Percentiles rank a stretch among this genome's conserved stretches.
Evolutionary conservation across 2,113 vertebrate species (phyloP).

Genomic region (Cryptotis parvus): DNA sequence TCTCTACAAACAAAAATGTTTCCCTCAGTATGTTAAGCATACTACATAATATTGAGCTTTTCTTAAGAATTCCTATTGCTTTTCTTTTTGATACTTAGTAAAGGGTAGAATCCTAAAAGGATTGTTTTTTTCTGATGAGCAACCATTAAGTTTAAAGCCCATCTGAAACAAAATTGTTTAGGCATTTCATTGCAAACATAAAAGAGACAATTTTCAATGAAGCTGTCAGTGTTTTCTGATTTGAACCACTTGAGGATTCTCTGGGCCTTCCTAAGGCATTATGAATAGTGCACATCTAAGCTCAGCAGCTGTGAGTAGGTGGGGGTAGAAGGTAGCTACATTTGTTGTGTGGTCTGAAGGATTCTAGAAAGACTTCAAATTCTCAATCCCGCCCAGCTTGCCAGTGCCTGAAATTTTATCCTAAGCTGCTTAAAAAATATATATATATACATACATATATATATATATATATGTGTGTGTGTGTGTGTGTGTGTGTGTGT

Average conservation of each 20-base stretch:
- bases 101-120: not conserved
- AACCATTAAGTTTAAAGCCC: not conserved
- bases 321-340: too few species aligned
- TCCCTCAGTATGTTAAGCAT: conserved; percentile 15
- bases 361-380: not conserved
- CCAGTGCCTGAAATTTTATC: conserved; percentile 31
- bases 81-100: conserved; percentile 10
- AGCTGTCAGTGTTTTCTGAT: not conserved
- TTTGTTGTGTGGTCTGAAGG: not conserved
- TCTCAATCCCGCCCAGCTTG: not conserved
- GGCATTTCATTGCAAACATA: conserved; percentile 23
- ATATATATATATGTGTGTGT: too few species aligned
- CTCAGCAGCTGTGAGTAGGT: not conserved
- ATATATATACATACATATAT: too few species aligned
- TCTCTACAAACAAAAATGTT: conserved; percentile 46
- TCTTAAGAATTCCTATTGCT: not conserved
- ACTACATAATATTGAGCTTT: conserved; percentile 21
- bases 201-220: not conserved
- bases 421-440: not conserved
- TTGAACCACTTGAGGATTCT: not conserved
- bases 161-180: conserved; percentile 38
- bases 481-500: too few species aligned
- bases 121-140: not conserved
- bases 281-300: not conserved
- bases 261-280: not conserved